These are phyloP conservation scores for Aspidapion aeneum DNA, from an alignment of 2,888 invertebrate species.

Conservation along the genomic window DNA sequence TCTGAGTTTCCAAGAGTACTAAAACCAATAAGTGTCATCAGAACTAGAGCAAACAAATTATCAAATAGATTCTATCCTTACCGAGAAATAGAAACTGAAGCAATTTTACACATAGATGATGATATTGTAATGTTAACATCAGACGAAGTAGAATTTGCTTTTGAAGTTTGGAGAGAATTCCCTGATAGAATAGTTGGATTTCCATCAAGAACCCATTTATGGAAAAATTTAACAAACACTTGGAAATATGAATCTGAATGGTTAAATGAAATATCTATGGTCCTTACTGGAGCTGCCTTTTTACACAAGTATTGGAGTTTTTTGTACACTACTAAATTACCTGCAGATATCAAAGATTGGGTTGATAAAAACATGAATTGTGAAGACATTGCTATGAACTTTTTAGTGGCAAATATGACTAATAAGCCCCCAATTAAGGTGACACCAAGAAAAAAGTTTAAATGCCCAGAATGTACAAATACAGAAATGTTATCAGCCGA, in stretches of 20 bases:
- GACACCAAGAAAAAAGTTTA: slow-evolving; percentile 93
- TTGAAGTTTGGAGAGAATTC: slow-evolving; percentile 94
- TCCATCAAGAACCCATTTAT: slow-evolving; percentile 90
- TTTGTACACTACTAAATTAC: slow-evolving; percentile 88
- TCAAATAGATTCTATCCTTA: slow-evolving; percentile 97
- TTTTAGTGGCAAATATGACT: slow-evolving; percentile 89
- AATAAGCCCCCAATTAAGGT: slow-evolving; percentile 93
- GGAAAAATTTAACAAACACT: slow-evolving; percentile 80
- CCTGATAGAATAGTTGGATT: slow-evolving; percentile 93
- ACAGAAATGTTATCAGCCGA: slow-evolving; percentile 94
- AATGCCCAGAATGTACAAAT: slow-evolving; percentile 92
- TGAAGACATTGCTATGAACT: slow-evolving; percentile 98
- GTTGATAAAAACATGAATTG: slow-evolving; percentile 97
- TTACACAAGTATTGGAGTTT: slow-evolving; percentile 97
- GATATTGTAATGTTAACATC: slow-evolving; percentile 94
- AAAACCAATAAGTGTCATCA: slow-evolving; percentile 87
- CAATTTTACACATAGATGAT: slow-evolving; percentile 91
- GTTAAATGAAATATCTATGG: slow-evolving; percentile 97
- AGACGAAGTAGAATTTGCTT: slow-evolving; percentile 94
- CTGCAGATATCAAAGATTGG: slow-evolving; percentile 79
- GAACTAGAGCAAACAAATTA: slow-evolving; percentile 85
- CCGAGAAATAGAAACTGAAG: slow-evolving; percentile 95
- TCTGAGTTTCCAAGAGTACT: slow-evolving; percentile 84
- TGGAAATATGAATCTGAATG: slow-evolving; percentile 98
- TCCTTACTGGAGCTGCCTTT: slow-evolving; percentile 93